Percentiles rank a stretch among this genome's conserved stretches.
Evolutionary conservation across 2,113 vertebrate species (phyloP).

Genomic region (Narcine bancroftii): DNA sequence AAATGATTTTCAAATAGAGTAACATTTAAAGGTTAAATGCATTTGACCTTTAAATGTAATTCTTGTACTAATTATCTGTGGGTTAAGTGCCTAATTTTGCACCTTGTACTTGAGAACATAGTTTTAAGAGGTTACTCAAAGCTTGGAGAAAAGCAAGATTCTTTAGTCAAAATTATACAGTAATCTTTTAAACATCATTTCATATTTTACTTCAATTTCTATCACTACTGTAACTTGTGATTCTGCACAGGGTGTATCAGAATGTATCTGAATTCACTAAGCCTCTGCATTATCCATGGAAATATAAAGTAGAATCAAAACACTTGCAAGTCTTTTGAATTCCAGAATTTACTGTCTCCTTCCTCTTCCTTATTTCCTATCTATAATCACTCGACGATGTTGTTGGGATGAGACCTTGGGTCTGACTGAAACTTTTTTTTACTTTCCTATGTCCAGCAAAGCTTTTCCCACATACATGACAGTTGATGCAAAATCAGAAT

Average conservation of each 20-base stretch:
- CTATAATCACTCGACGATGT: not conserved
- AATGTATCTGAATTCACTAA: not conserved
- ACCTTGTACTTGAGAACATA: not conserved
- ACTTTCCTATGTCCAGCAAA: not conserved
- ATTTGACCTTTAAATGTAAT: too few relatives aligned
- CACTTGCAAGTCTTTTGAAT: not conserved
- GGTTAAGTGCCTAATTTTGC: constrained; percentile 3
- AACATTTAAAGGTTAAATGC: too few relatives aligned
- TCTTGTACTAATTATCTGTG: not conserved
- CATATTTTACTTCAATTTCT: not conserved
- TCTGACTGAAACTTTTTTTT: not conserved
- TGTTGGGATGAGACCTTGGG: not conserved
- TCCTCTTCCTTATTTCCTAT: too few relatives aligned
- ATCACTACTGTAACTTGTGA: not conserved
- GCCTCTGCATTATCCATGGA: not conserved
- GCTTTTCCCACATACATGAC: not conserved
- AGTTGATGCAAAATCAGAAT: not conserved
- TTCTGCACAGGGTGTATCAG: not conserved
- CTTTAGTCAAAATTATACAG: not conserved
- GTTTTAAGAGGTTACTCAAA: not conserved
- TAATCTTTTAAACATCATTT: not conserved
- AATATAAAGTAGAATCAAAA: not conserved
- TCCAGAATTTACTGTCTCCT: not conserved
- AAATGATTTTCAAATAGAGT: too few relatives aligned
- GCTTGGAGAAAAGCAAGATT: not conserved